A percentile compares a stretch with the other conserved stretches of the same genome.
phyloP scores from a whole-genome alignment of 35 echinoderm and acorn worm genomes.

The Hemicentrotus pulcherrimus region DNA sequence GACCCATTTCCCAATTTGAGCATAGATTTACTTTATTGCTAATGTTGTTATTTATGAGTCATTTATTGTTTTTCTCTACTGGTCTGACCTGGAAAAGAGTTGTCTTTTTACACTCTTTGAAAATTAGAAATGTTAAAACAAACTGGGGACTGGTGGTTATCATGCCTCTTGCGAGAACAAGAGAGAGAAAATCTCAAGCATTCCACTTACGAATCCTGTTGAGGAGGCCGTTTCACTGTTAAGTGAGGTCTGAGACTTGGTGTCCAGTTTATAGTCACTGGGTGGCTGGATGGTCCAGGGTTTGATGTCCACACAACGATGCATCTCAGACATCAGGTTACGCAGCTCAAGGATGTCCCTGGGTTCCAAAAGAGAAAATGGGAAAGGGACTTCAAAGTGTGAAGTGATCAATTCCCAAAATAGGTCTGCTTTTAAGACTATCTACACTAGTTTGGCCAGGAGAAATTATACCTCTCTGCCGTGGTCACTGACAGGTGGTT shows the following conservation, averaged over 20 bases:
- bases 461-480: too few species aligned
- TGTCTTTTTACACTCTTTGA: too few species aligned
- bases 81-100: too few species aligned
- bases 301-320: constrained; percentile 88
- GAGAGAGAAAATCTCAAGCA: not conserved
- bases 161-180: not conserved
- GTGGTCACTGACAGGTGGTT: too few species aligned
- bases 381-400: too few species aligned
- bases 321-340: constrained; percentile 93
- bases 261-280: constrained; percentile 80
- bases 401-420: too few species aligned
- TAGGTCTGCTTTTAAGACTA: too few species aligned
- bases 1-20: too few species aligned
- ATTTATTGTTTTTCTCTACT: too few species aligned
- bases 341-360: constrained; percentile 94
- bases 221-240: constrained; percentile 64
- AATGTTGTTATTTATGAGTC: too few species aligned
- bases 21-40: too few species aligned
- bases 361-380: not conserved
- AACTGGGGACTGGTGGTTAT: not conserved
- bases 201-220: constrained; percentile 62
- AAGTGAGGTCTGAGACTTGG: constrained; percentile 82
- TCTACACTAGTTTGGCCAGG: too few species aligned
- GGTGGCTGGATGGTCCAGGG: constrained; percentile 94
- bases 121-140: not conserved